Percentiles rank a stretch among this genome's conserved stretches.
These are phyloP conservation scores for Morbakka virulenta DNA, from an alignment of 30 jellyfish, hydroid and myxozoan genomes.

Conservation along the genomic window DNA sequence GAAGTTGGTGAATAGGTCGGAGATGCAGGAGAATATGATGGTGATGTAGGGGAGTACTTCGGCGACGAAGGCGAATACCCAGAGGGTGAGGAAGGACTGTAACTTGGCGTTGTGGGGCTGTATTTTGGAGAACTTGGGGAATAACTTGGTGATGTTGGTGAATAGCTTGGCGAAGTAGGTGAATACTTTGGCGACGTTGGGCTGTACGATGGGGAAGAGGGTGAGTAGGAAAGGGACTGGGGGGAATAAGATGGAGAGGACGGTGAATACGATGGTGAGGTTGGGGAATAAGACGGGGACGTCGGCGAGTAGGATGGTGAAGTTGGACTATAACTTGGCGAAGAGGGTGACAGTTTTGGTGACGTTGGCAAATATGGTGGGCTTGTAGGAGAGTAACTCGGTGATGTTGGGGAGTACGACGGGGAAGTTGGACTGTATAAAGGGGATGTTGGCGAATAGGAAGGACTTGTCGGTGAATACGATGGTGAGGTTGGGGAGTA, in stretches of 20 bases:
- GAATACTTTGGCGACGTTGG: slow-evolving; percentile 89
- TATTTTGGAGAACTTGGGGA: slow-evolving; percentile 94
- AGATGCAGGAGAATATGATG: slow-evolving; percentile 88
- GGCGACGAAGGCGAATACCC: slow-evolving; percentile 94
- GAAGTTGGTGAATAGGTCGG: slow-evolving; percentile 94
- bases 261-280: slow-evolving; percentile 97
- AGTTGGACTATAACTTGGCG: slow-evolving; percentile 91
- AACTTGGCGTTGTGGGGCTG: slow-evolving; percentile 84
- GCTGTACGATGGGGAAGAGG: slow-evolving; percentile 82
- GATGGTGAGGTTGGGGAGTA: slow-evolving; percentile 95
- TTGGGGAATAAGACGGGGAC: slow-evolving; percentile 91
- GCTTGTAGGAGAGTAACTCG: slow-evolving; percentile 85
- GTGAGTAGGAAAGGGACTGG: slow-evolving; percentile 87
- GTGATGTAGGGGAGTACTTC: slow-evolving; percentile 92
- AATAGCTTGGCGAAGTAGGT: slow-evolving; percentile 88
- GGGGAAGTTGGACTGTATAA: slow-evolving; percentile 94
- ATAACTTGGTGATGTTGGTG: slow-evolving; percentile 96
- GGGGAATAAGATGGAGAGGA: slow-evolving; percentile 97
- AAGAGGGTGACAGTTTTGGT: slow-evolving; percentile 87
- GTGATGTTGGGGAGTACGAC: slow-evolving; percentile 91
- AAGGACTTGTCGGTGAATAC: slow-evolving; percentile 94
- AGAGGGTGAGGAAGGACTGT: slow-evolving; percentile 90
- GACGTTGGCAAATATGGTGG: slow-evolving; percentile 96
- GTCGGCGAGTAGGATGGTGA: slow-evolving; percentile 98
- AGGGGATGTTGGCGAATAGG: slow-evolving; percentile 94